Percentiles rank a stretch among this genome's conserved stretches.
phyloP scores from a whole-genome alignment of 53 echinoderm and acorn worm species.

The Henricia sp. region DNA sequence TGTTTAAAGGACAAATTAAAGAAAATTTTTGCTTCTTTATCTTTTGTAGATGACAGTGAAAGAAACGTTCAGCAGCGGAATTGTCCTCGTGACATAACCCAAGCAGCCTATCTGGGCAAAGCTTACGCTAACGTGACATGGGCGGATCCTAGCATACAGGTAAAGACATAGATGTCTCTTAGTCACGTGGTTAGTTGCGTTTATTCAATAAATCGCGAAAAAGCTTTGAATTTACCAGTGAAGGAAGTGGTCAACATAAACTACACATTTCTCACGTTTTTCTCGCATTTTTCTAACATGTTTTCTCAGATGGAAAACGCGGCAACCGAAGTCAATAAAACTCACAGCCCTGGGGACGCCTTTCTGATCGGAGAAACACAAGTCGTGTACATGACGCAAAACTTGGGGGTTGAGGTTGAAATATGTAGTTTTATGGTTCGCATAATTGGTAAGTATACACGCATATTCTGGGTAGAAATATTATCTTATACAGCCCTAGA shows the following conservation, averaged over 20 bases:
- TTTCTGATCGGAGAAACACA: constrained; percentile 66
- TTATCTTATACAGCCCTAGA: not conserved
- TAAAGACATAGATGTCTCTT: too few relatives aligned
- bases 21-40: too few relatives aligned
- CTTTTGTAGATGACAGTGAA: too few relatives aligned
- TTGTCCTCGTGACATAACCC: constrained; percentile 20
- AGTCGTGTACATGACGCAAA: constrained; percentile 52
- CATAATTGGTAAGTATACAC: constrained; percentile 52
- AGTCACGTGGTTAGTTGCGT: too few relatives aligned
- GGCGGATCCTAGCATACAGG: not conserved
- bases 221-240: too few relatives aligned
- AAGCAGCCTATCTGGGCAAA: not conserved
- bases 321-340: not conserved
- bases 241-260: too few relatives aligned
- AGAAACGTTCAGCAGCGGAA: not conserved
- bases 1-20: too few relatives aligned
- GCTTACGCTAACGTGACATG: not conserved
- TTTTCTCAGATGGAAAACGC: not conserved
- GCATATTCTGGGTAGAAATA: not conserved
- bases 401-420: constrained; percentile 29
- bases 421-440: constrained; percentile 71
- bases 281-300: too few relatives aligned
- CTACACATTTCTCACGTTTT: too few relatives aligned
- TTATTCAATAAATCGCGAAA: too few relatives aligned
- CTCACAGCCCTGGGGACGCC: constrained; percentile 52